These are phyloP conservation scores for Latheticus oryzae DNA, from an alignment of 2,888 invertebrate species.

Conservation along the genomic window DNA sequence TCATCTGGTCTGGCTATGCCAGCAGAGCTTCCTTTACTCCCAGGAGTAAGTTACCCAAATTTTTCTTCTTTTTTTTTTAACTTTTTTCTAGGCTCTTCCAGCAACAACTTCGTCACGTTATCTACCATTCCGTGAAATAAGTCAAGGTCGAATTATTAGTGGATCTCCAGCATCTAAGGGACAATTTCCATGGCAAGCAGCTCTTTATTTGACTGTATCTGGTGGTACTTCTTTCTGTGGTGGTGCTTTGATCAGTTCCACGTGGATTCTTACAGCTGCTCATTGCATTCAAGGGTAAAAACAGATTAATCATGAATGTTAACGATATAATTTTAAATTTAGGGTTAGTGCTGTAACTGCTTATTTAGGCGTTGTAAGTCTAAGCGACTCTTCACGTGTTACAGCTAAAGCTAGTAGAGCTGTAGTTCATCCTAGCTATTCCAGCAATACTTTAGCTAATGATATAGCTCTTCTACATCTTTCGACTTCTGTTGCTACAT, in stretches of 20 bases:
- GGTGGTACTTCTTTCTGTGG: conserved; percentile 33
- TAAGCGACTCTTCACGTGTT: conserved; percentile 1
- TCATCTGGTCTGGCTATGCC: conserved; percentile 9
- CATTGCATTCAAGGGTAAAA: conserved; percentile 22
- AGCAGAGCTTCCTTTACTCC: conserved; percentile 11
- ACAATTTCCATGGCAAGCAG: conserved; percentile 27
- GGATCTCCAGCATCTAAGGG: conserved; percentile 12
- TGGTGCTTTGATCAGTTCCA: conserved; percentile 27
- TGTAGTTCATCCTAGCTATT: conserved; percentile 16
- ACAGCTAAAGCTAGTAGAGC: conserved; percentile 14
- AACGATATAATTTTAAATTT: background rate
- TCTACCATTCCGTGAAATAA: conserved; percentile 16
- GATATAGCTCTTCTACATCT: conserved; percentile 29
- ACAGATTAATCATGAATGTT: no score
- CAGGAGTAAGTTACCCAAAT: conserved; percentile 11
- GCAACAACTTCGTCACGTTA: conserved; percentile 4
- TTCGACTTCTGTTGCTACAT: conserved; percentile 8
- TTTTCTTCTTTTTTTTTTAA: background rate
- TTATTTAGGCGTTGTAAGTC: conserved; percentile 6
- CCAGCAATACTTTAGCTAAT: conserved; percentile 15
- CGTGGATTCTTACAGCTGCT: conserved; percentile 28
- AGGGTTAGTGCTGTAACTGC: conserved; percentile 16
- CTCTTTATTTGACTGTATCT: conserved; percentile 15
- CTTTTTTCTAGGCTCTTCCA: conserved; percentile 10
- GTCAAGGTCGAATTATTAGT: conserved; percentile 16